Evolutionary conservation across 2,888 invertebrate genomes (phyloP).

Genomic region (Limnephilus auricula): DNA sequence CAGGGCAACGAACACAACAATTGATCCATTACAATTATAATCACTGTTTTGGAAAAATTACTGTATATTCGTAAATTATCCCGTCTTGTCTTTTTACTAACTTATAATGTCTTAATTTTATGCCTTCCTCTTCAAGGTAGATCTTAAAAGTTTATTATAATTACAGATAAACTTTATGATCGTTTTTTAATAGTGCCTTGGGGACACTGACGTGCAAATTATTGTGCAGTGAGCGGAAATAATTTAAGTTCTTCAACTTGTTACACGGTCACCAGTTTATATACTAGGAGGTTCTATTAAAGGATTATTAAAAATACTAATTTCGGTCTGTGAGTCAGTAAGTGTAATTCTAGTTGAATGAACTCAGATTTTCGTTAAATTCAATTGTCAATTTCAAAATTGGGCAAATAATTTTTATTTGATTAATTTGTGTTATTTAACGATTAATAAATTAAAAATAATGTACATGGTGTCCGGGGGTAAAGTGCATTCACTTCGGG

Average conservation of each 20-base stretch:
- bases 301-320: no score
- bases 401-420: no score
- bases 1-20: neutral
- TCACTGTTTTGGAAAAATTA: neutral
- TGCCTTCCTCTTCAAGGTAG: neutral
- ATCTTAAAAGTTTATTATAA: neutral
- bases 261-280: no score
- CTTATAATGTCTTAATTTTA: neutral
- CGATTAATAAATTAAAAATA: no score
- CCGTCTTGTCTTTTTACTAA: neutral
- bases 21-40: neutral
- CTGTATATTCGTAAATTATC: neutral
- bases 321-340: no score
- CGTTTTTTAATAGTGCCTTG: neutral
- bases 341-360: no score
- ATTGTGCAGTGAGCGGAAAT: neutral
- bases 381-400: no score
- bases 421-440: no score
- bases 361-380: no score
- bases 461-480: no score
- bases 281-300: no score
- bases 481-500: no score
- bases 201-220: neutral
- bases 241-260: neutral
- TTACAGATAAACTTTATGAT: neutral